A percentile compares a stretch with the other conserved stretches of the same genome.
Evolutionary conservation across 2,113 vertebrate species (phyloP).

Genomic region (Lethenteron camtschaticum): DNA sequence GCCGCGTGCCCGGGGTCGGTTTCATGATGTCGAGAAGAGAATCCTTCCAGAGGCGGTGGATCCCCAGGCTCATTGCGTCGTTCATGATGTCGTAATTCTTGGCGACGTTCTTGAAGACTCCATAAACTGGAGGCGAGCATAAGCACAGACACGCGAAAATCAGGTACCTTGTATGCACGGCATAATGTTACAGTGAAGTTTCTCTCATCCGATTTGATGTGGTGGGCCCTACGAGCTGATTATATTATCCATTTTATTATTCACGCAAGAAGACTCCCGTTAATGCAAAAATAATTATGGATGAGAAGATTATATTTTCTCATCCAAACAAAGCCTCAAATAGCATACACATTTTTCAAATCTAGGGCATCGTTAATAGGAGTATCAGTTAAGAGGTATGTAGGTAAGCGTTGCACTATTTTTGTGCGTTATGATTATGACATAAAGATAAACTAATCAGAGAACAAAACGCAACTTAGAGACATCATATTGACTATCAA

Average conservation of each 20-base stretch:
- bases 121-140: conserved; percentile 35
- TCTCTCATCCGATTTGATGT: neutral
- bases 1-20: conserved; percentile 43
- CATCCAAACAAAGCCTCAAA: no score
- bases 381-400: no score
- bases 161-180: neutral
- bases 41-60: conserved; percentile 88
- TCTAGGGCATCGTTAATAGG: no score
- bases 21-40: conserved; percentile 48
- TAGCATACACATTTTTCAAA: no score
- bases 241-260: neutral
- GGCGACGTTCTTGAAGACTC: conserved; percentile 75
- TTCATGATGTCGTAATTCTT: conserved; percentile 90
- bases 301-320: neutral
- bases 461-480: no score
- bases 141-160: neutral
- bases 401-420: no score
- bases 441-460: no score
- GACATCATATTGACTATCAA: no score
- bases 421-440: no score
- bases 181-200: no score
- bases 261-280: neutral
- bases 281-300: neutral
- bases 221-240: neutral
- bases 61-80: conserved; percentile 74